Evolutionary conservation across 2,888 invertebrate genomes (phyloP).

Genomic region (Clostera curtula): DNA sequence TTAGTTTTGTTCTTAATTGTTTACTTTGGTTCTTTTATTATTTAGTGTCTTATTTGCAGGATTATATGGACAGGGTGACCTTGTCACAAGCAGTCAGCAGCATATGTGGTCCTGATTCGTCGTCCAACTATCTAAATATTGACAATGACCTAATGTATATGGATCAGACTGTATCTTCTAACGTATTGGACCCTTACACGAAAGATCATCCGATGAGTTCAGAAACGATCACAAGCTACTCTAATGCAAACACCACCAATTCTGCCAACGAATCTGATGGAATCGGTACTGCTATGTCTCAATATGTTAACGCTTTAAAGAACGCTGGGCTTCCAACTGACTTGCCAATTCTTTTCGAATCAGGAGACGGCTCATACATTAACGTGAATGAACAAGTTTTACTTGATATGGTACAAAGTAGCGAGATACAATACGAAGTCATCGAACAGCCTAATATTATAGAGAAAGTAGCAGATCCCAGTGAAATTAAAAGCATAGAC

Average conservation of each 20-base stretch:
- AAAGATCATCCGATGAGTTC: constrained; percentile 45
- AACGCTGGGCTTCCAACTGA: constrained; percentile 63
- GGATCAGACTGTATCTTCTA: constrained; percentile 51
- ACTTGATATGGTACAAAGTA: constrained; percentile 69
- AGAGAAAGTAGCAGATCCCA: constrained; percentile 63
- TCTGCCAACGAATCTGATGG: constrained; percentile 35
- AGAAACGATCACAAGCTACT: constrained; percentile 48
- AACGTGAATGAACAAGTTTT: constrained; percentile 79
- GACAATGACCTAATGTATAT: constrained; percentile 62
- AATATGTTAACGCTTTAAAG: constrained; percentile 67
- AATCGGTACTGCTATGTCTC: constrained; percentile 60
- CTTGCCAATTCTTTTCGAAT: constrained; percentile 77
- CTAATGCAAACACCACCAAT: constrained; percentile 35
- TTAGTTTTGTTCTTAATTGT: no score
- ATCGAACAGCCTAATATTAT: constrained; percentile 71
- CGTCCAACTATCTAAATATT: constrained; percentile 52
- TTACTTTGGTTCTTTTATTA: no score
- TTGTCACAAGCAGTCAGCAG: constrained; percentile 64
- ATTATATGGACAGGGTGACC: constrained; percentile 62
- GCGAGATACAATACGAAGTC: constrained; percentile 69
- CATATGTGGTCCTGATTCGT: constrained; percentile 55
- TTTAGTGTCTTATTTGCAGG: no score
- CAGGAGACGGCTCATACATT: constrained; percentile 78
- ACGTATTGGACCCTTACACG: constrained; percentile 47
- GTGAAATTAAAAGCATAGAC: constrained; percentile 68